Conservation (phyloP, 2,113 vertebrate genomes). For the Callipepla squamata region DNA sequence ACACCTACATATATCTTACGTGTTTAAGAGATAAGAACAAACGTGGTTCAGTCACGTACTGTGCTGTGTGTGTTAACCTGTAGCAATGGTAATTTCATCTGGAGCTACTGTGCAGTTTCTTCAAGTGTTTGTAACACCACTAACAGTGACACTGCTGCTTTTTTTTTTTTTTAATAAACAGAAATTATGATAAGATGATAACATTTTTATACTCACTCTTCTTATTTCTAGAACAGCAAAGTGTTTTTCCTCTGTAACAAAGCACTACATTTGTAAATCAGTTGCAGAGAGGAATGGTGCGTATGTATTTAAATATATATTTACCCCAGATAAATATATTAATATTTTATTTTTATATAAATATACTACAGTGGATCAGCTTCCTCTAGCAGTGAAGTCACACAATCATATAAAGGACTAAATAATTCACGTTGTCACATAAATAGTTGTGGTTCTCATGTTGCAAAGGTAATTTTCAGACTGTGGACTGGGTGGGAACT, state of each 20-base stretch:
- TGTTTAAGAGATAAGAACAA: neutral
- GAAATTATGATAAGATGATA: neutral
- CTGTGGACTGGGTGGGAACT: neutral
- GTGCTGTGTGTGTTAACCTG: neutral
- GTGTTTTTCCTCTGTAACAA: accelerated
- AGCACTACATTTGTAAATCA: neutral
- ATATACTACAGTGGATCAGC: neutral
- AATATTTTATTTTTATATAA: neutral
- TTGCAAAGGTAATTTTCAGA: neutral
- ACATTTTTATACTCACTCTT: neutral
- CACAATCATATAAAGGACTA: neutral
- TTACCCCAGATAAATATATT: too few species aligned
- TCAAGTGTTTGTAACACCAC: neutral
- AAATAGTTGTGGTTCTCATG: neutral
- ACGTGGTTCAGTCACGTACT: neutral
- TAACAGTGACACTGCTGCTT: neutral
- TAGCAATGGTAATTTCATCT: neutral
- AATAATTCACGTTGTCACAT: neutral
- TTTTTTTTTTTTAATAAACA: neutral
- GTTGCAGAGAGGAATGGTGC: neutral
- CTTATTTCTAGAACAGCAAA: neutral
- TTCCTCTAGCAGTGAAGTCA: neutral
- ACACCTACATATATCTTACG: neutral
- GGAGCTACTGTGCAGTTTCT: neutral
- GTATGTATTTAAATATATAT: neutral